These are phyloP conservation scores for Plutella xylostella DNA, from an alignment of 2,888 invertebrate genomes.

Conservation along the genomic window DNA sequence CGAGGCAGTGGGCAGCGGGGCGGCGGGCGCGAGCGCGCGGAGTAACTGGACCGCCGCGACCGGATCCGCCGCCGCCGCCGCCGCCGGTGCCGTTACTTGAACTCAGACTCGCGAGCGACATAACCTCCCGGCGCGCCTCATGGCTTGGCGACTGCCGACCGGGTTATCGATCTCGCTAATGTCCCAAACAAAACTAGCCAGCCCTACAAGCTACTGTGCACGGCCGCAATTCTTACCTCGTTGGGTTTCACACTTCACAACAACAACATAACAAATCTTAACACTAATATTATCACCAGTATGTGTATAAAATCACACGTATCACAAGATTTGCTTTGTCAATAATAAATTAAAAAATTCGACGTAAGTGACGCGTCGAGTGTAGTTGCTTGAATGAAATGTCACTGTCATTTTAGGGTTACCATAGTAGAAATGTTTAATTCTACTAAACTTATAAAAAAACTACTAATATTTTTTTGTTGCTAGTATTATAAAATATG, in stretches of 20 bases:
- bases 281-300: slow-evolving; percentile 61
- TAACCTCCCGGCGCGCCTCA: slow-evolving; percentile 68
- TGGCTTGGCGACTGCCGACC: slow-evolving; percentile 63
- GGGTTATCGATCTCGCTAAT: slow-evolving; percentile 66
- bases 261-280: slow-evolving; percentile 66
- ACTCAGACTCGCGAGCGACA: slow-evolving; percentile 61
- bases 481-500: not conserved
- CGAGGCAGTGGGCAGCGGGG: slow-evolving; percentile 57
- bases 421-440: not conserved
- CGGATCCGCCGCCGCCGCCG: slow-evolving; percentile 42
- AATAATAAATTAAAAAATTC: slow-evolving; percentile 60
- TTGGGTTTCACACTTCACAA: slow-evolving; percentile 52
- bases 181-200: slow-evolving; percentile 57
- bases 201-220: slow-evolving; percentile 23
- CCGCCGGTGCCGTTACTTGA: slow-evolving; percentile 62
- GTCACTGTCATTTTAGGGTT: slow-evolving; percentile 5
- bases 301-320: slow-evolving; percentile 67
- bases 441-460: no score
- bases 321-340: slow-evolving; percentile 65
- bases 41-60: no score
- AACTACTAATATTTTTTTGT: not conserved
- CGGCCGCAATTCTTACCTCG: slow-evolving; percentile 51
- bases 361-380: slow-evolving; percentile 61
- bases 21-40: no score
- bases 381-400: slow-evolving; percentile 12